Base-by-base conservation (phyloP, 2,888 invertebrate genomes). In the Xiphydria camelus region DNA sequence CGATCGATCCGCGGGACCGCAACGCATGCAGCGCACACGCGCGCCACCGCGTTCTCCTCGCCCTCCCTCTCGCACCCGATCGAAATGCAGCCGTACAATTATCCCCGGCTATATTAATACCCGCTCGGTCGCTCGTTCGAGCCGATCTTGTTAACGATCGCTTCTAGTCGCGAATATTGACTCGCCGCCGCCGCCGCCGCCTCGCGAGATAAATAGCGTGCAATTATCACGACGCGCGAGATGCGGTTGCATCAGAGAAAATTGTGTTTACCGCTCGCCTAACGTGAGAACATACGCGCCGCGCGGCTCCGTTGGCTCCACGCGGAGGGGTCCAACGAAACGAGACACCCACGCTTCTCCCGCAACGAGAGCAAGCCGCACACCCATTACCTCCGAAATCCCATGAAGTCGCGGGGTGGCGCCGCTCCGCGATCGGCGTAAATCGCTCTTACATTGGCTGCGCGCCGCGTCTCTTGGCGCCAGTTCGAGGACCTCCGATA, bases 71-170 rank as follows among this genome's bases (percentile, higher is more conserved):
- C n/a, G n/a, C n/a, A n/a, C 33, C 15, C n/a, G 33, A 14, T 14
- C 53, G 42, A 59, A 61, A 59, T 57, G 64, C 60, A 59, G 60
- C 55, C 49, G 55, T 61, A 61, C 64, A 66, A 65, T 66, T 65
- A 66, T 61, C 58, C 48, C 53, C 48, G 48, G 49, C n/a, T n/a
- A 47, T 58, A 61, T 62, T 58, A 57, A 57, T 55, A 35, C 17
- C 17, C 21, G 19, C 45, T 35, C 48, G 32, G 43, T 43, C 41
- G 45, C 38, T 25, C 26, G 35, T 34, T 18, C 34, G 21, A 12
- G 49, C 53, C 53, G 55, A 53, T 53, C 48, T 26, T 14, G 26
- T 26, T 26, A 55, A 50, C 42, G 44, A 45, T 36, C 46, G 46
- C 47, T 38, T 45, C 49, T 49, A 54, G 54, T 50, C 47, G 50